Evolutionary conservation across 53 echinoderm and acorn worm species (phyloP), one percentile per base, ranked within the genome.

Genomic region (Luidia sarsii): DNA sequence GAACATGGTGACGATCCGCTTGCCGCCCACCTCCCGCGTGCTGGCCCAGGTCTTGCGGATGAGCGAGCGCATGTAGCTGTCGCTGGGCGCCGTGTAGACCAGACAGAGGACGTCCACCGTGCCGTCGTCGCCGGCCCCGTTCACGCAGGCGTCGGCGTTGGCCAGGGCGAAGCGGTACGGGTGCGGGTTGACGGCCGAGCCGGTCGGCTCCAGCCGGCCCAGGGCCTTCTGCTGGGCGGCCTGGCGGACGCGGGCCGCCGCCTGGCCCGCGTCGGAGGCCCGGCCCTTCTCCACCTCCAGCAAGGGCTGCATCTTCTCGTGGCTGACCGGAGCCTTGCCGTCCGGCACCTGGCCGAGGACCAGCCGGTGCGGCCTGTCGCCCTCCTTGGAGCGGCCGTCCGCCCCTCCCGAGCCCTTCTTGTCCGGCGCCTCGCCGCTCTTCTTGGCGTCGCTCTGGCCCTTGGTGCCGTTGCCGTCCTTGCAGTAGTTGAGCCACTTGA

Each of bases 1-100:
- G 64, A 92, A 92, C 67, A 92, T 72, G 13, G 85, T 92, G 11
- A 81, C 30, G 36, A 74, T 56, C 16, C 57, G 56, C 57, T 74
- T 74, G 25, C 82, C 82, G 25, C 68, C 54, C 10, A 81, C 30
- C 28, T 81, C 68, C 53, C 68, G 67, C 19, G 34, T 53, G 21
- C 66, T 50, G 9, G 67, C 67, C 82, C 82, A 81, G 11, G 82
- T 81, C 50, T 66, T 46, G 37, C 82, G 82, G 39, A 81, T 81
- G n/a, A 48, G 37, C 35, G 57, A 57, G 16, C 74, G 56, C 74
- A 74, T 74, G 57, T 56, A 24, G 28, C 30, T 56, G 41, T 74
- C 74, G 4, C 16, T 28, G 0, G 74, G 74, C 3, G 74, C 74
- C 0, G 74, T 74, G 41, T 39, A 74, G 28, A 74, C 74, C 35